A percentile compares a stretch with the other conserved stretches of the same genome.
These are phyloP conservation scores for Anolis apletophallus DNA, from an alignment of 2,797 vertebrate species.

Conservation along the genomic window DNA sequence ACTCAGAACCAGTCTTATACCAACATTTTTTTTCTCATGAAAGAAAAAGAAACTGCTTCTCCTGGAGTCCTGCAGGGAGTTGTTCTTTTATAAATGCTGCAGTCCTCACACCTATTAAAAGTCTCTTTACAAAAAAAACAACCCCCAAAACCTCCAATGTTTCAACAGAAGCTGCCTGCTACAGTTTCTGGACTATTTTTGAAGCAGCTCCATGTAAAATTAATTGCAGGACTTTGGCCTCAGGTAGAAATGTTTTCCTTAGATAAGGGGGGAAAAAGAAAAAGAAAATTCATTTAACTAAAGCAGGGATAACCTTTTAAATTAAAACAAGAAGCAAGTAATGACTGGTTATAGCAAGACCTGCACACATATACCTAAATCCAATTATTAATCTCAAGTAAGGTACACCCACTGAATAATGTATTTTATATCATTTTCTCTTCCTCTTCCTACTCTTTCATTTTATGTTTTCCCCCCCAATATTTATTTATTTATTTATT, in stretches of 20 bases:
- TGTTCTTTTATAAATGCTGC: too few relatives aligned
- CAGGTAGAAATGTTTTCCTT: constrained; percentile 11
- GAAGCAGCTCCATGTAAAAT: background rate
- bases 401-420: too few relatives aligned
- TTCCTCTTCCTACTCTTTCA: too few relatives aligned
- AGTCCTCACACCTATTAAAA: too few relatives aligned
- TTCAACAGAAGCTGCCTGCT: background rate
- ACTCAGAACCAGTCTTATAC: background rate
- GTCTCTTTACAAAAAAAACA: too few relatives aligned
- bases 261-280: background rate
- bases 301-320: background rate
- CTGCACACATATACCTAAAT: background rate
- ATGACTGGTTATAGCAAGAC: background rate
- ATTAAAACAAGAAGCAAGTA: constrained; percentile 10
- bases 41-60: too few relatives aligned
- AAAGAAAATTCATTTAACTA: background rate
- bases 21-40: background rate
- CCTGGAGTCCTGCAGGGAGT: too few relatives aligned
- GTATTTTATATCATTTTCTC: too few relatives aligned
- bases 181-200: constrained; percentile 1
- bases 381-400: too few relatives aligned
- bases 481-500: too few relatives aligned
- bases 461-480: too few relatives aligned
- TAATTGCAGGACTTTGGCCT: background rate
- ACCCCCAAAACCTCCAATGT: too few relatives aligned